A percentile compares a stretch with the other conserved stretches of the same genome.
Conservation (phyloP, 2,888 invertebrate genomes). For the Thera obeliscata region DNA sequence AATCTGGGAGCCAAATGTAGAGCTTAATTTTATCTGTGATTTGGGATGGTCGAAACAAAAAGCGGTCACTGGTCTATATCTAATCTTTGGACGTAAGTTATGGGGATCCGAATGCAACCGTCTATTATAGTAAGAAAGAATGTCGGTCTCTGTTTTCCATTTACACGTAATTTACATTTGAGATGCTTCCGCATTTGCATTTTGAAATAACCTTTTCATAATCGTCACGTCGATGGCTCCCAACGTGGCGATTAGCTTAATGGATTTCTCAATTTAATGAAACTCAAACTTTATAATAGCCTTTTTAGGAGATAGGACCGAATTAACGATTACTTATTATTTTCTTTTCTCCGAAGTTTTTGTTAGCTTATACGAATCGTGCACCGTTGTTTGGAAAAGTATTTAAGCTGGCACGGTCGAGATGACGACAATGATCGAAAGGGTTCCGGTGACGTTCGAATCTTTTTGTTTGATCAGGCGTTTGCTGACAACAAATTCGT, state of each 20-base stretch:
- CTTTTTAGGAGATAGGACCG: conserved; percentile 72
- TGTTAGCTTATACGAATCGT: conserved; percentile 41
- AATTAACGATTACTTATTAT: conserved; percentile 64
- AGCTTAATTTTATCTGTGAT: conserved; percentile 34
- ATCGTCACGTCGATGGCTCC: conserved; percentile 75
- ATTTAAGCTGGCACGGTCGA: conserved; percentile 65
- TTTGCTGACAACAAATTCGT: conserved; percentile 82
- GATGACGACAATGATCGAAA: conserved; percentile 65
- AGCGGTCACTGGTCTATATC: conserved; percentile 54
- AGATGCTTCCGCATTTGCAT: conserved; percentile 77
- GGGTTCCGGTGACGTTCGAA: conserved; percentile 70
- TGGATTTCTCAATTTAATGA: conserved; percentile 80
- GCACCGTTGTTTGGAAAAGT: conserved; percentile 55
- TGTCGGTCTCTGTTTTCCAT: conserved; percentile 65
- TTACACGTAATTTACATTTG: conserved; percentile 79
- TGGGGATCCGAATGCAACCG: conserved; percentile 62
- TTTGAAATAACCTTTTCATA: conserved; percentile 76
- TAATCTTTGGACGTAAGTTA: conserved; percentile 73
- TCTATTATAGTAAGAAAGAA: conserved; percentile 66
- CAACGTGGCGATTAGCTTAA: conserved; percentile 77
- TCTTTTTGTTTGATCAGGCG: conserved; percentile 82
- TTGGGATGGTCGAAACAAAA: conserved; percentile 63
- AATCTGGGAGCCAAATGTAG: conserved; percentile 53
- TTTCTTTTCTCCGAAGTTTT: conserved; percentile 42
- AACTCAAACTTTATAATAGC: conserved; percentile 74